Base-by-base conservation (phyloP, 1,140 invertebrate genomes). In the Sycophaga agraensis region DNA sequence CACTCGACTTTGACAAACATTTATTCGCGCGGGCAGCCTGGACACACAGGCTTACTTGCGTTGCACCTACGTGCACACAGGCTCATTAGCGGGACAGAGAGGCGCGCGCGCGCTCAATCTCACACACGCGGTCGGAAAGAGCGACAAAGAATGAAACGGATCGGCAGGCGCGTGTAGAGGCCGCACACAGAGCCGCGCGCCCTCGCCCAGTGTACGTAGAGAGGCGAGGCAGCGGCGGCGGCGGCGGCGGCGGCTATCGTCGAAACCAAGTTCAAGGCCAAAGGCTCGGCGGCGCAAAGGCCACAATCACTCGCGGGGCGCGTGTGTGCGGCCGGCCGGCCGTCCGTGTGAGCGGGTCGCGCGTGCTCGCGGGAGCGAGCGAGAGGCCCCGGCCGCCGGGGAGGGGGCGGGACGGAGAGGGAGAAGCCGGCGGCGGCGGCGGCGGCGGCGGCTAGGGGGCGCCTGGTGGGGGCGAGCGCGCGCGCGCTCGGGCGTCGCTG, bases 201-300 rank as follows among this genome's bases (percentile, higher is more conserved):
- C 49, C 11, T 6, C 50, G 71, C 70, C n/a, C n/a, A n/a, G n/a
- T n/a, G n/a, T n/a, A n/a, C n/a, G n/a, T n/a, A n/a, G n/a, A n/a
- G n/a, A n/a, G n/a, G n/a, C n/a, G n/a, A n/a, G n/a, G n/a, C n/a
- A n/a, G n/a, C n/a, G n/a, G n/a, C n/a, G n/a, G n/a, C n/a, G n/a
- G n/a, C n/a, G 70, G 69, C 75, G 74, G 28, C 74, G 75, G 70
- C 74, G 77, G 79, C 76, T 78, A 73, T 73, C 81, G 77, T 80
- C 77, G 79, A 80, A 81, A 80, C 84, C 86, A 89, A 88, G 87
- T 89, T 88, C 87, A 88, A 88, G 87, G 86, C 79, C 79, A 80
- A 77, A 80, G 76, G 75, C 79, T 80, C 74, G 73, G 46, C 59
- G 39, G 42, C 49, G 76, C 76, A 81, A 80, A 81, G 77, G 79